Conservation (phyloP, 1,140 invertebrate species). For the Diorhabda elongata region DNA sequence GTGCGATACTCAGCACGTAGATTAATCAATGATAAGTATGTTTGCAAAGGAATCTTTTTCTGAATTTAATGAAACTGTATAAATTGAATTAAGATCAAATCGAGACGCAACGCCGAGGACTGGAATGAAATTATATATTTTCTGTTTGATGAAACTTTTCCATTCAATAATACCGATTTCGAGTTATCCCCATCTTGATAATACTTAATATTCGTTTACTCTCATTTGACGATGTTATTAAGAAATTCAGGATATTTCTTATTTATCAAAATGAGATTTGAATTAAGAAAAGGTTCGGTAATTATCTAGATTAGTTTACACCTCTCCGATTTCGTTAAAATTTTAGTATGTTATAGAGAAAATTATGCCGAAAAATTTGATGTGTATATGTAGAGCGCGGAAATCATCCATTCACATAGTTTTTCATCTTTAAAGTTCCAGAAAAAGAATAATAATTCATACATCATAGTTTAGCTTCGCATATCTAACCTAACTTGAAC, state of each 20-base stretch:
- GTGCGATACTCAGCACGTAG: not conserved
- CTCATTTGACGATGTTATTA: not conserved
- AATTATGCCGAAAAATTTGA: too few species aligned
- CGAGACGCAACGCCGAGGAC: not conserved
- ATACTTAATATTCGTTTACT: not conserved
- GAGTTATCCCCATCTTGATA: not conserved
- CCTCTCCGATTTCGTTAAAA: too few species aligned
- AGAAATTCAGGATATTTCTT: not conserved
- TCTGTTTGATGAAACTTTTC: conserved; percentile 2
- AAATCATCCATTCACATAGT: too few species aligned
- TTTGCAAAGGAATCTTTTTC: conserved; percentile 1
- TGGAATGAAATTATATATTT: conserved; percentile 3
- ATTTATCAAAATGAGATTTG: too few species aligned
- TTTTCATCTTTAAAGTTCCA: too few species aligned
- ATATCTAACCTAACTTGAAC: too few species aligned
- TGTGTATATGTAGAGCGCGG: too few species aligned
- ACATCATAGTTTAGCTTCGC: too few species aligned
- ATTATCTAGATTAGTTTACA: too few species aligned
- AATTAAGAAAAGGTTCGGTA: too few species aligned
- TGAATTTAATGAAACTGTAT: conserved; percentile 3
- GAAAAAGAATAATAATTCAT: too few species aligned
- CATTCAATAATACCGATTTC: conserved; percentile 1
- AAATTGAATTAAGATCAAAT: conserved; percentile 3
- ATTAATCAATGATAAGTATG: conserved; percentile 3
- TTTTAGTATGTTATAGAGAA: too few species aligned